These are phyloP conservation scores for Ophiothrix spiculata DNA, from an alignment of 35 echinoderm and acorn worm species.

Conservation along the genomic window DNA sequence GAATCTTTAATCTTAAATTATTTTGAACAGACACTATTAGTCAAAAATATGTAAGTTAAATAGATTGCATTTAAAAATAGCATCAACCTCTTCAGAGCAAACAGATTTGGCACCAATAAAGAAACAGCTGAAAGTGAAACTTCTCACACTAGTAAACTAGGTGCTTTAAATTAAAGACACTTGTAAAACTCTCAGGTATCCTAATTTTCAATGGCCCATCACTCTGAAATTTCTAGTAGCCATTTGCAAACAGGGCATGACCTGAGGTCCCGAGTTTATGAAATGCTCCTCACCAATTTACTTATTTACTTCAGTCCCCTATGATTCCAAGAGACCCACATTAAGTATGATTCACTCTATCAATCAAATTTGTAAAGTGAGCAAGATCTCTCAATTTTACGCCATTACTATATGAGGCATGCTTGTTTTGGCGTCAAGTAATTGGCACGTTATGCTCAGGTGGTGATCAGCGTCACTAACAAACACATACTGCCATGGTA, in stretches of 20 bases:
- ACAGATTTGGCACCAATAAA: too few species aligned
- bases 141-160: too few species aligned
- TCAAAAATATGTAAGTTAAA: too few species aligned
- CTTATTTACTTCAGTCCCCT: neutral
- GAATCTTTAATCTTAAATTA: too few species aligned
- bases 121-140: too few species aligned
- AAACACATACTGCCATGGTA: too few species aligned
- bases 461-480: neutral
- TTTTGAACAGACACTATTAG: too few species aligned
- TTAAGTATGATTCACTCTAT: neutral
- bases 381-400: conserved; percentile 15
- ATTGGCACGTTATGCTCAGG: conserved; percentile 14
- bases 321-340: neutral
- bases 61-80: too few species aligned
- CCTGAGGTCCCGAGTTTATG: neutral
- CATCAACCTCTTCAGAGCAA: too few species aligned
- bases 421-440: conserved; percentile 2
- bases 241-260: neutral
- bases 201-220: too few species aligned
- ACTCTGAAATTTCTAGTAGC: neutral
- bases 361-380: neutral
- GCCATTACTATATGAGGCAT: conserved; percentile 12
- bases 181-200: too few species aligned
- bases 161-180: too few species aligned
- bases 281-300: neutral